Evolutionary conservation across 2,888 invertebrate genomes (phyloP).

Genomic region (Nomada ferruginata): DNA sequence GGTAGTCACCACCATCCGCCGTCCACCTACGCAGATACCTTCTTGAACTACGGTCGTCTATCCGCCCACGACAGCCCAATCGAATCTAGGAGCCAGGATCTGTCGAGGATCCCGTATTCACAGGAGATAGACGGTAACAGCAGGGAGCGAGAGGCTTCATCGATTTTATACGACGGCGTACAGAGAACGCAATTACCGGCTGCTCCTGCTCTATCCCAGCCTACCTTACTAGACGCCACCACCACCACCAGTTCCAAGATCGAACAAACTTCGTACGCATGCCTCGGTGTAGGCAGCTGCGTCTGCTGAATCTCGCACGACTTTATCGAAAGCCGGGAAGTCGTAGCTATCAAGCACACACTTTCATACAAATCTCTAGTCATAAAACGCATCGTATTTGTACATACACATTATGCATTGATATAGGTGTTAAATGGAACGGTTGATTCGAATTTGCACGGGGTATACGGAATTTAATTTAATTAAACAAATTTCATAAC

Average conservation of each 20-base stretch:
- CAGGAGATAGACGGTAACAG: constrained; percentile 69
- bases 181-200: constrained; percentile 74
- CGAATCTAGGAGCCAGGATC: constrained; percentile 75
- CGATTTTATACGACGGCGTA: constrained; percentile 64
- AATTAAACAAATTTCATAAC: background rate
- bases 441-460: constrained; percentile 9
- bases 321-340: constrained; percentile 8
- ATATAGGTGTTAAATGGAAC: constrained; percentile 17
- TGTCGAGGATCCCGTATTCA: constrained; percentile 63
- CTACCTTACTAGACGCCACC: constrained; percentile 71
- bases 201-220: constrained; percentile 69
- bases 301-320: constrained; percentile 75
- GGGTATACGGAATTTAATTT: background rate
- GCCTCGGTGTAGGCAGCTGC: constrained; percentile 80
- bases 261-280: constrained; percentile 79
- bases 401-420: constrained; percentile 10
- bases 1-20: constrained; percentile 73
- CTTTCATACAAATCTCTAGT: background rate
- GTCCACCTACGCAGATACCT: constrained; percentile 78
- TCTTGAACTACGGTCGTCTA: constrained; percentile 79
- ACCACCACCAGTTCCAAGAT: constrained; percentile 76
- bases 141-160: constrained; percentile 67
- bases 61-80: constrained; percentile 76
- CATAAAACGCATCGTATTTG: constrained; percentile 9
- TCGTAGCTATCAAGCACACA: background rate